Conservation (phyloP, 2,888 invertebrate genomes). For the Lasioglossum zephyrum region DNA sequence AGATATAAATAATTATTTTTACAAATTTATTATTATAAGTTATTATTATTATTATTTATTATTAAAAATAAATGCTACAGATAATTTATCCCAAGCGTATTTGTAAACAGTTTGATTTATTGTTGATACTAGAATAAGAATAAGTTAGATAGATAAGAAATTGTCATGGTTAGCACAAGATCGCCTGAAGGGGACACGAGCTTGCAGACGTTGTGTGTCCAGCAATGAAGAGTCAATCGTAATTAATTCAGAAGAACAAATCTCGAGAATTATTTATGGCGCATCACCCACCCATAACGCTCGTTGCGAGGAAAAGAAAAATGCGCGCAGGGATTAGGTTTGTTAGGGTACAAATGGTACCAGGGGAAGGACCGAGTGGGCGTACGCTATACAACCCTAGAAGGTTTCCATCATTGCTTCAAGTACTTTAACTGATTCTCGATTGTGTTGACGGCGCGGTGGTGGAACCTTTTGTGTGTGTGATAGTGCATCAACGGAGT, state of each 20-base stretch:
- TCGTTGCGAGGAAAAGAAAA: not conserved
- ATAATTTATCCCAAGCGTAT: not conserved
- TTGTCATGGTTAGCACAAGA: not conserved
- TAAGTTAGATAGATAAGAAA: not conserved
- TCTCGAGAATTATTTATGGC: conserved; percentile 35
- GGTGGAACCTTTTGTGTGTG: conserved; percentile 8
- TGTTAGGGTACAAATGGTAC: not conserved
- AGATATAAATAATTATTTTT: too few relatives aligned
- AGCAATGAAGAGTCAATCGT: conserved; percentile 14
- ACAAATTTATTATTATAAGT: too few relatives aligned
- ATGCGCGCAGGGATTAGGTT: not conserved
- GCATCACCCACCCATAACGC: conserved; percentile 13
- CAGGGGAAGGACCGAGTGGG: conserved; percentile 20
- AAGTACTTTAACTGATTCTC: conserved; percentile 42
- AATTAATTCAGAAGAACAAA: conserved; percentile 35
- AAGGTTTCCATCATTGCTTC: conserved; percentile 50
- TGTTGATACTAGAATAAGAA: not conserved
- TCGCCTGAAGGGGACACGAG: not conserved
- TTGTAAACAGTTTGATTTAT: not conserved
- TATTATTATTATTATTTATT: too few relatives aligned
- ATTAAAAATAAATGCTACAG: too few relatives aligned
- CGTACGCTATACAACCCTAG: conserved; percentile 21
- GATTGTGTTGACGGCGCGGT: conserved; percentile 38
- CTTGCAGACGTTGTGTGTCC: not conserved
- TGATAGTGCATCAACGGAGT: conserved; percentile 14